Evolutionary conservation across 1,140 invertebrate genomes (phyloP).

Genomic region (Calosoma granatense): DNA sequence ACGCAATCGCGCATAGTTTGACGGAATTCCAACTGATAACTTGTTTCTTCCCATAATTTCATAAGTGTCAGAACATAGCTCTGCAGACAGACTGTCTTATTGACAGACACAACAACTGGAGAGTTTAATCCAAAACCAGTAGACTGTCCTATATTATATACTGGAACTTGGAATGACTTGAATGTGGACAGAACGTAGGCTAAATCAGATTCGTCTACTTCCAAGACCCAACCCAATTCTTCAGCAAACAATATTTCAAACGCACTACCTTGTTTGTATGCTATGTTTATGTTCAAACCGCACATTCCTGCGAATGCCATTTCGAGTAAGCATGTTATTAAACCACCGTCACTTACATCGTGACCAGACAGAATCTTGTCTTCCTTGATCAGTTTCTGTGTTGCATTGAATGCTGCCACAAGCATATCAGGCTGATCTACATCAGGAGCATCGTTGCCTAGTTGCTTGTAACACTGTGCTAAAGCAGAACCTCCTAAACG

Average conservation of each 20-base stretch:
- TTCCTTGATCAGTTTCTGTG: slow-evolving; percentile 71
- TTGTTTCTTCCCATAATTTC: slow-evolving; percentile 91
- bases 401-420: slow-evolving; percentile 65
- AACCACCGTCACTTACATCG: slow-evolving; percentile 93
- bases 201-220: slow-evolving; percentile 49
- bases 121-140: slow-evolving; percentile 56
- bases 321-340: slow-evolving; percentile 82
- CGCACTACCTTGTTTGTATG: slow-evolving; percentile 41
- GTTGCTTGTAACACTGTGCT: slow-evolving; percentile 80
- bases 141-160: slow-evolving; percentile 61
- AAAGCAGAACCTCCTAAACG: slow-evolving; percentile 85
- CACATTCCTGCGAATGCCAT: slow-evolving; percentile 91
- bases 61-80: slow-evolving; percentile 56
- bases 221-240: slow-evolving; percentile 87
- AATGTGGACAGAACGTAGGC: slow-evolving; percentile 33
- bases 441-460: slow-evolving; percentile 75
- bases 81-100: slow-evolving; percentile 48
- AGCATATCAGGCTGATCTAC: slow-evolving; percentile 58
- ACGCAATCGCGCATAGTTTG: slow-evolving; percentile 77
- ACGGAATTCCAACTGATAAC: slow-evolving; percentile 74
- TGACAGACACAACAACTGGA: slow-evolving; percentile 48
- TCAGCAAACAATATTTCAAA: slow-evolving; percentile 76
- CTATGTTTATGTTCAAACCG: slow-evolving; percentile 61
- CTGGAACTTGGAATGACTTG: slow-evolving; percentile 47
- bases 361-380: slow-evolving; percentile 77